Conservation (phyloP, 92 coral and sea anemone species). For the Virgularia gustaviana region DNA sequence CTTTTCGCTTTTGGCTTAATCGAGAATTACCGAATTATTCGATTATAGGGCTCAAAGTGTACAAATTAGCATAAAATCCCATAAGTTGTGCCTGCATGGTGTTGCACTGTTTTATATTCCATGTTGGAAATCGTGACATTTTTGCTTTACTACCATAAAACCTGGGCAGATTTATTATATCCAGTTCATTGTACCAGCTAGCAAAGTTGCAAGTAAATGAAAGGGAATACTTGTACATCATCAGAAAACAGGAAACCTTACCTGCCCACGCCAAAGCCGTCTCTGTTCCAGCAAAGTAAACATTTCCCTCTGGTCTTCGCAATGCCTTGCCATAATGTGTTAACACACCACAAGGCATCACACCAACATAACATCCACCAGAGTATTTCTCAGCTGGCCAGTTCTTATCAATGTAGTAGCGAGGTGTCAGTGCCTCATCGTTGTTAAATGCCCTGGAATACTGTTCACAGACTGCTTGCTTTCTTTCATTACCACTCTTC, state of each 20-base stretch:
- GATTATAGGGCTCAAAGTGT: no score
- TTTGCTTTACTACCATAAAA: no score
- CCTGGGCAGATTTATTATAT: no score
- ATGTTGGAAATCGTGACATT: no score
- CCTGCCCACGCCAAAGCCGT: constrained; percentile 95
- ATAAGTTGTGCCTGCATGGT: no score
- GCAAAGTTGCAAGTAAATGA: no score
- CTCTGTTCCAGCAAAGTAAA: constrained; percentile 96
- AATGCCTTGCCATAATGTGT: constrained; percentile 66
- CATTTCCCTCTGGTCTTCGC: constrained; percentile 69
- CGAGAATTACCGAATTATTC: no score
- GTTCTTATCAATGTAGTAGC: constrained; percentile 85
- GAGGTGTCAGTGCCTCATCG: constrained; percentile 81
- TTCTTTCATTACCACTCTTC: constrained; percentile 84
- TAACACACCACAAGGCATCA: constrained; percentile 83
- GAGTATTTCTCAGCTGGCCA: constrained; percentile 99
- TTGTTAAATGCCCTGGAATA: constrained; percentile 76
- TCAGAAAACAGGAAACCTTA: constrained; percentile 2
- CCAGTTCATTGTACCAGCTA: no score
- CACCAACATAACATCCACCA: constrained; percentile 91
- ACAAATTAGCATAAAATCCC: no score
- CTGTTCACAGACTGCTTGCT: constrained; percentile 80
- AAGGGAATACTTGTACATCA: background rate
- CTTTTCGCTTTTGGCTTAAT: no score
- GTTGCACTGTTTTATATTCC: no score